Conservation (phyloP, 2,797 vertebrate species). For the Danio choprae region DNA sequence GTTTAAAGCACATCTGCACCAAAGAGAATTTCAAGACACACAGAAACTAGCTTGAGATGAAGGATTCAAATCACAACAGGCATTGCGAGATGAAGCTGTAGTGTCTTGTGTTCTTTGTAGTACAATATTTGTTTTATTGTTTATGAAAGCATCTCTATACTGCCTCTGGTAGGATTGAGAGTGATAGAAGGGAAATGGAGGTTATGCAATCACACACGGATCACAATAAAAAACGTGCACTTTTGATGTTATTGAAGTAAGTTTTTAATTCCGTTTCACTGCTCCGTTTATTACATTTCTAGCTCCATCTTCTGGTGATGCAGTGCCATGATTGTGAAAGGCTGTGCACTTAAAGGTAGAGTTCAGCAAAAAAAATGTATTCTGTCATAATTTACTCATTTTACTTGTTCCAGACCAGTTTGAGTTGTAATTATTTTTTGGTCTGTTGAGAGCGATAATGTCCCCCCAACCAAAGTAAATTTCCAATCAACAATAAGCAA, state of each 20-base stretch:
- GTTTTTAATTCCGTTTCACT: neutral
- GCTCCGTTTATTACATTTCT: constrained; percentile 32
- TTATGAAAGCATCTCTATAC: constrained; percentile 4
- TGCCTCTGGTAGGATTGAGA: neutral
- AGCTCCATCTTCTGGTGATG: constrained; percentile 52
- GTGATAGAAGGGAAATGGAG: neutral
- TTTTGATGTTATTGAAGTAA: neutral
- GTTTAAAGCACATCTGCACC: constrained; percentile 19
- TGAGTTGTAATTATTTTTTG: no score
- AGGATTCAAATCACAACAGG: constrained; percentile 1
- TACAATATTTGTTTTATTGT: neutral
- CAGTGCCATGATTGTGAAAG: neutral
- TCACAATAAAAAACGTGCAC: neutral
- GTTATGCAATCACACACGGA: constrained; percentile 29
- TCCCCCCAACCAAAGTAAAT: no score
- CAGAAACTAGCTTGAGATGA: neutral
- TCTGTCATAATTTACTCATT: neutral
- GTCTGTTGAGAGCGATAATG: no score
- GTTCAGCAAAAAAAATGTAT: neutral
- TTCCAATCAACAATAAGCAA: no score
- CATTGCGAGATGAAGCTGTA: constrained; percentile 2
- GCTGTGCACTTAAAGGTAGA: neutral
- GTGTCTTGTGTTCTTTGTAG: constrained; percentile 1
- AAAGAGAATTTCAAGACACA: neutral
- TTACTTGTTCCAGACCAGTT: no score